phyloP scores from a whole-genome alignment of 2,888 invertebrate genomes.

The Eupithecia subumbrata region DNA sequence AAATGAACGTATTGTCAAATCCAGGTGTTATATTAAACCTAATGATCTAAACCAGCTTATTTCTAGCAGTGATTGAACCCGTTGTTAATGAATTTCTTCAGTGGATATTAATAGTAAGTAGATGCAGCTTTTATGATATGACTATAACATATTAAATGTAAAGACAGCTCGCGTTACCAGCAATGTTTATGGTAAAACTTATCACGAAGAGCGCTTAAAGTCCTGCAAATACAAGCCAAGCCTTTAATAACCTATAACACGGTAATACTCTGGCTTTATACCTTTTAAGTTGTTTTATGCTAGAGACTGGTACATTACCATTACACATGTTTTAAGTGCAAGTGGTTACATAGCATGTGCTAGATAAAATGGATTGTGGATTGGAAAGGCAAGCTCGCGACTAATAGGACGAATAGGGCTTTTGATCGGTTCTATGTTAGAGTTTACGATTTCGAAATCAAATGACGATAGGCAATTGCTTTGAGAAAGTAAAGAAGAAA shows the following conservation, averaged over 20 bases:
- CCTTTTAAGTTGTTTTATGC: conserved; percentile 17
- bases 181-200: not conserved
- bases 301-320: conserved; percentile 8
- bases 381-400: conserved; percentile 51
- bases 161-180: not conserved
- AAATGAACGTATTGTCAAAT: too few species aligned
- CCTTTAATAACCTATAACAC: not conserved
- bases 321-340: conserved; percentile 25
- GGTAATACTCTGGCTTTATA: not conserved
- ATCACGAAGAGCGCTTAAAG: not conserved
- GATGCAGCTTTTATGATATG: not conserved
- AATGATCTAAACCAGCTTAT: not conserved
- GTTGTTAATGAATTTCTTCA: not conserved
- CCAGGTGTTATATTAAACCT: too few species aligned
- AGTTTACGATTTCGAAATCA: not conserved
- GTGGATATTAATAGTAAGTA: not conserved
- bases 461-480: not conserved
- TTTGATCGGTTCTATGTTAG: not conserved
- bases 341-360: conserved; percentile 38
- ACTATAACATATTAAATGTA: not conserved
- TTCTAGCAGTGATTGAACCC: not conserved
- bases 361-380: conserved; percentile 19
- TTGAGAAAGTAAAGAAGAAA: not conserved
- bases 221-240: not conserved
- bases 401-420: conserved; percentile 38